These are phyloP conservation scores for Drosophila mercatorum DNA, from an alignment of 2,888 invertebrate genomes.

Conservation along the genomic window DNA sequence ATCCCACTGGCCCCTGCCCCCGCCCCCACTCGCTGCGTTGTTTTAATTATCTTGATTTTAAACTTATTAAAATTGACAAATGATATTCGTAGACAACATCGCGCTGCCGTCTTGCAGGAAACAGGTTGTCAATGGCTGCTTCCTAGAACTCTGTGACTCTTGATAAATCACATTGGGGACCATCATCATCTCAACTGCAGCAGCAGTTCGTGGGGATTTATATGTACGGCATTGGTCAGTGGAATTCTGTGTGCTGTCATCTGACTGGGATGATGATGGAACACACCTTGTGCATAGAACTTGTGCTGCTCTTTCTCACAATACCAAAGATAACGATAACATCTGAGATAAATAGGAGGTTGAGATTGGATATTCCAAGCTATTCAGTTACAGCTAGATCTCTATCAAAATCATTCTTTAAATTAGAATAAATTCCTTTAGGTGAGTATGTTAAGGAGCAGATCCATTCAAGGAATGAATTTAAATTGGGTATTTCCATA, in stretches of 20 bases:
- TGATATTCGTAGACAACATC: conserved; percentile 75
- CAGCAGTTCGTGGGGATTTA: conserved; percentile 6
- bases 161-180: conserved; percentile 66
- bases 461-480: too few species aligned
- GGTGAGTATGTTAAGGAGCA: too few species aligned
- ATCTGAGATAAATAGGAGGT: conserved; percentile 19
- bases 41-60: conserved; percentile 81
- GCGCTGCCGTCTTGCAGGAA: conserved; percentile 58
- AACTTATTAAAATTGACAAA: conserved; percentile 82
- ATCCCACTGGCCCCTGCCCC: conserved; percentile 5
- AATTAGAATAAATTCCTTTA: not conserved
- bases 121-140: conserved; percentile 72
- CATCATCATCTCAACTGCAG: conserved; percentile 2
- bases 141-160: conserved; percentile 62
- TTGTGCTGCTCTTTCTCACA: conserved; percentile 1
- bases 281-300: conserved; percentile 31
- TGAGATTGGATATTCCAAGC: not conserved
- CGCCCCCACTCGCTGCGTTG: conserved; percentile 39
- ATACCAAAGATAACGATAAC: conserved; percentile 2
- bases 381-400: not conserved
- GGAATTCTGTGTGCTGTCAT: conserved; percentile 17
- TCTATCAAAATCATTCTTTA: not conserved
- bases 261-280: conserved; percentile 20
- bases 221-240: conserved; percentile 2
- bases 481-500: too few species aligned